Evolutionary conservation across 35 echinoderm and acorn worm species (phyloP).

Genomic region (Lytechinus variegatus): DNA sequence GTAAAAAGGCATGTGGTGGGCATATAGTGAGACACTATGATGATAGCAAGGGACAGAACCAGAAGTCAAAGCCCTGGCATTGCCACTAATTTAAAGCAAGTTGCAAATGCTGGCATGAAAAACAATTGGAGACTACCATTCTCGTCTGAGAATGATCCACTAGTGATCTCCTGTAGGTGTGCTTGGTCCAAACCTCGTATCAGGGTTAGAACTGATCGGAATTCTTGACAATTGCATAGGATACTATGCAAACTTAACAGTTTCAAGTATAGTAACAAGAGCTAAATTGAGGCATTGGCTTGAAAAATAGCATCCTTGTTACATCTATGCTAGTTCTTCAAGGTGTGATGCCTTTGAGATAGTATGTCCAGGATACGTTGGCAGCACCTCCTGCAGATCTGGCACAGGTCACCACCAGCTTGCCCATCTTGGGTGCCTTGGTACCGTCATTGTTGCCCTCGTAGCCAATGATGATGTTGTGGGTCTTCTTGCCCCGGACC

Average conservation of each 20-base stretch:
- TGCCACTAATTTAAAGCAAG: not conserved
- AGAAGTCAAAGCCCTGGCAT: not conserved
- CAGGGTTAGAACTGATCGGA: too few relatives aligned
- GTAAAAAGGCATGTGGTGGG: too few relatives aligned
- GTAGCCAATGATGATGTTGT: slow-evolving; percentile 93
- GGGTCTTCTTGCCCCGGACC: slow-evolving; percentile 94
- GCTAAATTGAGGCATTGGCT: too few relatives aligned
- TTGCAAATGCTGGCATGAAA: not conserved
- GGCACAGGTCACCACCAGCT: slow-evolving; percentile 90
- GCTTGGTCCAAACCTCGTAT: too few relatives aligned
- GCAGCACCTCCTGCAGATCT: slow-evolving; percentile 90
- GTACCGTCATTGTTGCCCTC: slow-evolving; percentile 88
- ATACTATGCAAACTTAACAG: too few relatives aligned
- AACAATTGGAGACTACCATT: not conserved
- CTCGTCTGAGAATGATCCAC: not conserved
- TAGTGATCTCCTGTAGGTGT: too few relatives aligned
- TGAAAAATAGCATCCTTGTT: too few relatives aligned
- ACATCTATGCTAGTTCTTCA: slow-evolving; percentile 13
- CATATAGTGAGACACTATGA: not conserved
- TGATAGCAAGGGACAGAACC: not conserved
- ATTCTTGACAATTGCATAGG: too few relatives aligned
- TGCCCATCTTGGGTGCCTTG: slow-evolving; percentile 99
- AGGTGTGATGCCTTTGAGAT: slow-evolving; percentile 89
- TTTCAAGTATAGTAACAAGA: too few relatives aligned
- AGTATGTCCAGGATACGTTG: slow-evolving; percentile 97